Evolutionary conservation across 2,113 vertebrate species (phyloP), one percentile per base, ranked within the genome.

Genomic region (Coregonus clupeaformis): DNA sequence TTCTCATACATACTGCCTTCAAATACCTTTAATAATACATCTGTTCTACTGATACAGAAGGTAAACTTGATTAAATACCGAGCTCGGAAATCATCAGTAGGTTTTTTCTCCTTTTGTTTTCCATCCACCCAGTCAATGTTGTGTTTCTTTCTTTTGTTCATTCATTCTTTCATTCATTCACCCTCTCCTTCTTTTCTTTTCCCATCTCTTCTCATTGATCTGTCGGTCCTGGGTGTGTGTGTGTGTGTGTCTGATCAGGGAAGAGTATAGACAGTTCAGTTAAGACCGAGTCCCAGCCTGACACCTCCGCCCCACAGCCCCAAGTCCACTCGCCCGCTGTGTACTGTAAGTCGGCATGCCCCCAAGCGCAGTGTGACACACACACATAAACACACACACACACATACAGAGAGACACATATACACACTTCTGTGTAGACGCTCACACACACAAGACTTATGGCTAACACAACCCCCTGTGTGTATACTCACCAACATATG

Each of bases 331-430:
- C 87, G 79, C 80, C 92, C 29, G 81, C 91, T 72, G 87, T 81
- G 68, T 82, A 82, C 85, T 91, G 92, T 93, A 91, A 93, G 91
- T 93, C 70, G 77, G 82, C 82, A 79, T 82, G 74, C 75, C 76
- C 12, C 47, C 60, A 76, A 65, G 68, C 45, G 70, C 80, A 62
- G 55, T 71, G 78, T 64, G 22, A 27, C 73, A 22, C 64, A 14
- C 47, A 32, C n/a, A n/a, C n/a, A n/a, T n/a, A n/a, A n/a, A n/a
- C n/a, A n/a, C n/a, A n/a, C n/a, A n/a, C 20, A 63, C 67, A 47
- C 57, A 52, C 42, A 11, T 11, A 69, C 60, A 5, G 52, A 49
- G 49, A 57, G 4, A 57, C 4, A 57, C 29, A 57, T 57, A 20
- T 57, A 59, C 57, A n/a, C 12, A 22, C 20, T 60, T 9, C n/a